Percentiles rank a stretch among this genome's conserved stretches.
Conservation (phyloP, 2,113 vertebrate genomes). For the Castor canadensis region DNA sequence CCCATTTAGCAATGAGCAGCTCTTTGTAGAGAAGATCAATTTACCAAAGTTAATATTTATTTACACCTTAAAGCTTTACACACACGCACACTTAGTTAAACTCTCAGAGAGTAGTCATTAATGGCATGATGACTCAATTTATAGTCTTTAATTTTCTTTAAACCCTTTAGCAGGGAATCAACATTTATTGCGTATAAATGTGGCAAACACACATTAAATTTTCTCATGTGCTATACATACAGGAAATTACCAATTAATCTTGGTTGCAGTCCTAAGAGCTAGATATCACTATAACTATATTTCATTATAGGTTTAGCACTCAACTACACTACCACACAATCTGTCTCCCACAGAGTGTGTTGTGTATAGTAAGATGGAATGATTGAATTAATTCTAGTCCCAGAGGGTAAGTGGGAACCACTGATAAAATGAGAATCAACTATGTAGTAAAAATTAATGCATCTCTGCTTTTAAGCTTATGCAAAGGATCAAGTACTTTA, state of each 20-base stretch:
- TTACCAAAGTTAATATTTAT: neutral
- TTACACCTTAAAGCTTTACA: neutral
- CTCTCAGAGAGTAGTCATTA: neutral
- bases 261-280: neutral
- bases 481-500: constrained; percentile 6
- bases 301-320: too few relatives aligned
- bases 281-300: neutral
- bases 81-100: neutral
- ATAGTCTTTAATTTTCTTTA: neutral
- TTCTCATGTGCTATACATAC: neutral
- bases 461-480: constrained; percentile 11
- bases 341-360: neutral
- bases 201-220: neutral
- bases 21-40: neutral
- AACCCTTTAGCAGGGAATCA: neutral
- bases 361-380: neutral
- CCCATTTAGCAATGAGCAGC: neutral
- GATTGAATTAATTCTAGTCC: neutral
- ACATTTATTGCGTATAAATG: neutral
- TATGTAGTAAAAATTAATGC: neutral
- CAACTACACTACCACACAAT: neutral
- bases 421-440: neutral
- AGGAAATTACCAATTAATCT: neutral
- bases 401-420: neutral
- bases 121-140: neutral